Percentiles rank a stretch among this genome's conserved stretches.
Conservation (phyloP, 2,797 vertebrate species). For the Gymnodraco acuticeps region DNA sequence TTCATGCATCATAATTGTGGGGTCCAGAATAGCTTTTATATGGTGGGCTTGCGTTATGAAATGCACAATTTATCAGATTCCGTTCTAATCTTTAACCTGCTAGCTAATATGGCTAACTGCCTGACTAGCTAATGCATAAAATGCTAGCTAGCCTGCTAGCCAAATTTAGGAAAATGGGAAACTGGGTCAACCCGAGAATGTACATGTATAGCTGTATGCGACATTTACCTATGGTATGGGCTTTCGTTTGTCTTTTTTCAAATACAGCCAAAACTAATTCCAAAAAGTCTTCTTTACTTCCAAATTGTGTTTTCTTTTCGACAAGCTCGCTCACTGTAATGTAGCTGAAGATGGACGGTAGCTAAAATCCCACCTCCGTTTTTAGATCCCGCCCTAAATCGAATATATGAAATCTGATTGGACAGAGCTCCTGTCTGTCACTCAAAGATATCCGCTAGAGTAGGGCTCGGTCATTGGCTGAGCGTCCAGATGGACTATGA, state of each 20-base stretch:
- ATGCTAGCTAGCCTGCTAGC: slow-evolving; percentile 75
- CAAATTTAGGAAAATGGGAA: slow-evolving; percentile 82
- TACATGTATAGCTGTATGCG: slow-evolving; percentile 74
- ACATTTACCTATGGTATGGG: slow-evolving; percentile 84
- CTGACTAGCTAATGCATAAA: slow-evolving; percentile 78
- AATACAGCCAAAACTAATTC: slow-evolving; percentile 81
- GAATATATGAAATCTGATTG: slow-evolving; percentile 61
- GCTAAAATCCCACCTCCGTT: slow-evolving; percentile 81
- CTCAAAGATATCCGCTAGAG: slow-evolving; percentile 63
- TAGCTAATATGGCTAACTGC: slow-evolving; percentile 76
- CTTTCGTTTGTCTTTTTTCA: slow-evolving; percentile 84
- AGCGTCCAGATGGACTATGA: slow-evolving; percentile 44
- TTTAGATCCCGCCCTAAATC: slow-evolving; percentile 68
- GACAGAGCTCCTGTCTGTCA: slow-evolving; percentile 43
- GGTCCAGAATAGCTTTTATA: slow-evolving; percentile 49
- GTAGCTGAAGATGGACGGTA: slow-evolving; percentile 89
- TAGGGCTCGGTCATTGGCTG: slow-evolving; percentile 58
- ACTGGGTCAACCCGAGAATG: slow-evolving; percentile 77
- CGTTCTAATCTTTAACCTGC: slow-evolving; percentile 67
- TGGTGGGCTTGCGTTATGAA: slow-evolving; percentile 62
- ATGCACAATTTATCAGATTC: slow-evolving; percentile 52
- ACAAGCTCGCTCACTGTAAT: slow-evolving; percentile 85
- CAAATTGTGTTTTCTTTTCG: slow-evolving; percentile 86
- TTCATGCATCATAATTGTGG: slow-evolving; percentile 62
- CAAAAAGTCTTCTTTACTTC: slow-evolving; percentile 85